Evolutionary conservation across 2,888 invertebrate species (phyloP).

Genomic region (Stictocephala bisonia): DNA sequence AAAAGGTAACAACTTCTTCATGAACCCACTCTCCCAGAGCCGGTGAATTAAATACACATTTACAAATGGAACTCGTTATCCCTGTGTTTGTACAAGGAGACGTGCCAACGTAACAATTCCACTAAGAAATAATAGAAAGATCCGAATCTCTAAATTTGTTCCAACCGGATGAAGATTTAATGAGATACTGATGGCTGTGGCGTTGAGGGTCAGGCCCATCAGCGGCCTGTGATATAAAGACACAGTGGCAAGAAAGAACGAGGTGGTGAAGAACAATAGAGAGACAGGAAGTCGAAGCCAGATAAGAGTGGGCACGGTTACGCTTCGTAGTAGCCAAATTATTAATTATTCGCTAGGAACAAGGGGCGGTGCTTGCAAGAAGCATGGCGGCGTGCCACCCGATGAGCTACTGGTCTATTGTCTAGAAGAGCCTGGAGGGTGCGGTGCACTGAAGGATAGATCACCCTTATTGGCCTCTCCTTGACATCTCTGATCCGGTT

Average conservation of each 20-base stretch:
- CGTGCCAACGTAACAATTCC: too few relatives aligned
- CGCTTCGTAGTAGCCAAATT: conserved; percentile 23
- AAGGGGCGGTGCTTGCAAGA: neutral
- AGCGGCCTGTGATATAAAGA: conserved; percentile 1
- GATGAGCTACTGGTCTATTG: conserved; percentile 27
- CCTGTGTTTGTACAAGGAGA: too few relatives aligned
- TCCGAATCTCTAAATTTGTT: too few relatives aligned
- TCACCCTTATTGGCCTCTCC: too few relatives aligned
- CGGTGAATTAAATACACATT: neutral
- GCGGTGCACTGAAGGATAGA: neutral
- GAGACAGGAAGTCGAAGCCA: conserved; percentile 21
- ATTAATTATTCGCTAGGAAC: conserved; percentile 22
- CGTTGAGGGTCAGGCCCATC: neutral
- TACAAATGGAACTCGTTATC: too few relatives aligned
- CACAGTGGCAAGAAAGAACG: conserved; percentile 5
- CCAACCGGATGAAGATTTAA: neutral
- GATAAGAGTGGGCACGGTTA: conserved; percentile 18
- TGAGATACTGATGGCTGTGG: too few relatives aligned
- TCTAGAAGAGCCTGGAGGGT: conserved; percentile 4
- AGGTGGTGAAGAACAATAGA: conserved; percentile 40
- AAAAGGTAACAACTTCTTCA: too few relatives aligned
- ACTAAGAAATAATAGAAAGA: too few relatives aligned
- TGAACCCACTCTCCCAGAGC: neutral
- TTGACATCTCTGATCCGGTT: too few relatives aligned
- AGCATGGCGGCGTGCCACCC: conserved; percentile 7